Base-by-base conservation (phyloP, 2,797 vertebrate genomes). In the Eidolon dupreanum region DNA sequence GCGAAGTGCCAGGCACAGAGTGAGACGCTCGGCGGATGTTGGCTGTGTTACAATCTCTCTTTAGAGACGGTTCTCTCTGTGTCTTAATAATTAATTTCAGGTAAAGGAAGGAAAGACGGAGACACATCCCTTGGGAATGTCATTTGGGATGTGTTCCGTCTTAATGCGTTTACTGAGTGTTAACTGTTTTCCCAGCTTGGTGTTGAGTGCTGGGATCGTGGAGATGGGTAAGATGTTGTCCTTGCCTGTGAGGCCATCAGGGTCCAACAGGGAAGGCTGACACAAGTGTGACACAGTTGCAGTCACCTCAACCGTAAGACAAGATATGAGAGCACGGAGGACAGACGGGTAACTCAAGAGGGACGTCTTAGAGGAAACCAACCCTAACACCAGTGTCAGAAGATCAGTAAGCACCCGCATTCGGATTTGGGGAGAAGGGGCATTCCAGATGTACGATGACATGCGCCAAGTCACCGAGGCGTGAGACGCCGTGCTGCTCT, bases 71-170 rank as follows among this genome's bases (percentile, higher is more conserved):
- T 10, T 81, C n/a, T 65, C 63, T 22, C 33, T 31, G n/a, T 20
- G 53, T 70, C 59, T 75, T 33, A 82, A 65, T 41, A n/a, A 77
- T 70, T 74, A n/a, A 33, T 46, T 53, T 94, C 55, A 49, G 15
- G 68, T 83, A 75, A 70, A 88, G 36, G 33, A 79, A 86, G 15
- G 49, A 49, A 49, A 49, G 49, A 31, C 33, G 46, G 3, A 8
- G 28, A 31, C 20, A 61, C 28, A 22, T 5, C 43, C 31, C 19
- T 36, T 5, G 31, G 36, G n/a, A 36, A 20, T 49, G 31, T 17
- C 49, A 41, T 22, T 43, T 81, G 49, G 9, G 33, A 68, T 7
- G 38, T 31, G 36, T 13, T 61, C 1, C 26, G n/a, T 17, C 31
- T 0, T 5, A 31, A 31, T 1, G 11, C 8, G 36, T 12, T 36